These are phyloP conservation scores for Priocnemis perturbator DNA, from an alignment of 2,888 invertebrate genomes.

Conservation along the genomic window DNA sequence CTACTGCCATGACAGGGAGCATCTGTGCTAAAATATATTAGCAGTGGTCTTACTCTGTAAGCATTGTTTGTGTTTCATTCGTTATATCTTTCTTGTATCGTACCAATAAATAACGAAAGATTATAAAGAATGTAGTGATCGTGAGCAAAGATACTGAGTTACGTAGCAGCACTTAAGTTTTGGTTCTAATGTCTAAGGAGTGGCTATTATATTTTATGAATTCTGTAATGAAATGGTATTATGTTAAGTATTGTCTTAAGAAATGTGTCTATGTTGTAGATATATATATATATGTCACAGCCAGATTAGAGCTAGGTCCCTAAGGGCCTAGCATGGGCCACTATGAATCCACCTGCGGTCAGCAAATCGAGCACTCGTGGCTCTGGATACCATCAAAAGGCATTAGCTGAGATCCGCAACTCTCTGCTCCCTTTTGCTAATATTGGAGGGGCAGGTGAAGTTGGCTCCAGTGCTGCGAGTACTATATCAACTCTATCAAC, in stretches of 20 bases:
- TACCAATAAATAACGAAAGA: too few species aligned
- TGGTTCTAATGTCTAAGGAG: too few species aligned
- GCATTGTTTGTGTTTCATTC: slow-evolving; percentile 22
- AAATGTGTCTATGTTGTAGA: too few species aligned
- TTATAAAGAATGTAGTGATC: too few species aligned
- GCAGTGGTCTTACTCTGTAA: slow-evolving; percentile 42
- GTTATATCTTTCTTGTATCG: neutral
- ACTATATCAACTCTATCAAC: slow-evolving; percentile 82
- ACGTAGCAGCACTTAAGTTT: too few species aligned
- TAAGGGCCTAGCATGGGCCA: slow-evolving; percentile 75
- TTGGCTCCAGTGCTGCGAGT: slow-evolving; percentile 85
- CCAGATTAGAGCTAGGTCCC: slow-evolving; percentile 74
- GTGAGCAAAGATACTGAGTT: too few species aligned
- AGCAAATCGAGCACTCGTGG: slow-evolving; percentile 82
- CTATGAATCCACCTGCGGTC: slow-evolving; percentile 77
- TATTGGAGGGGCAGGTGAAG: slow-evolving; percentile 79
- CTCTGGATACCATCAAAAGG: slow-evolving; percentile 90
- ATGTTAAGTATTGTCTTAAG: too few species aligned
- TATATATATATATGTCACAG: slow-evolving; percentile 65
- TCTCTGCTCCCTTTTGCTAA: slow-evolving; percentile 89
- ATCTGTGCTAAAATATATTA: slow-evolving; percentile 25
- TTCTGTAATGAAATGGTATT: too few species aligned
- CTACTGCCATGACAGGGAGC: slow-evolving; percentile 27
- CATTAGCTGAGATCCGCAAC: slow-evolving; percentile 90
- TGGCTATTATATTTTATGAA: too few species aligned